Evolutionary conservation across 2,797 vertebrate species (phyloP).

Genomic region (Lycodopsis pacificus): DNA sequence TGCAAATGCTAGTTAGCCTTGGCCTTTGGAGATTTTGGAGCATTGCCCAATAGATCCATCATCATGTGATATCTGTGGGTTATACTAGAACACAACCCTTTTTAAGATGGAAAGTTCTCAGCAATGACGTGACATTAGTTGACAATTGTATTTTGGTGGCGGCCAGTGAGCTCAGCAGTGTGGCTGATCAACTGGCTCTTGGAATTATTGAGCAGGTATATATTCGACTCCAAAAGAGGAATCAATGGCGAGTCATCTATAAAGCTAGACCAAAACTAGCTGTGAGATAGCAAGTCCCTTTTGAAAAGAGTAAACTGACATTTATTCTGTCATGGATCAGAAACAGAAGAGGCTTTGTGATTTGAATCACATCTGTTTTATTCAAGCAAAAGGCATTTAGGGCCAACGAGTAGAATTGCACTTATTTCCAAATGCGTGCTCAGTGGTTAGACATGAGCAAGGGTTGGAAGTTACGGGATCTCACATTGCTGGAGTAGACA

Average conservation of each 20-base stretch:
- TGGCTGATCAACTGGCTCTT: background rate
- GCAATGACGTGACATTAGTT: background rate
- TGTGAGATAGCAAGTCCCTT: background rate
- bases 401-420: conserved; percentile 63
- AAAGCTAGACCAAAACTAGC: background rate
- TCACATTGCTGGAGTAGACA: conserved; percentile 16
- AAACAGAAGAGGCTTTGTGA: conserved; percentile 20
- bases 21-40: too few species aligned
- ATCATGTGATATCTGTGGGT: background rate
- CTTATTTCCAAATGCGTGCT: conserved; percentile 48
- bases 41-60: background rate
- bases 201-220: background rate
- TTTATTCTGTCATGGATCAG: background rate
- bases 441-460: conserved; percentile 28
- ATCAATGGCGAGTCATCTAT: background rate
- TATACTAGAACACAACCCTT: background rate
- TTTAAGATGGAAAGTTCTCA: background rate
- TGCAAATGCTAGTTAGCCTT: too few species aligned
- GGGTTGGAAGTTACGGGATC: conserved; percentile 5
- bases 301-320: background rate
- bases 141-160: background rate
- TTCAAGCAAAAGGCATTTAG: conserved; percentile 65
- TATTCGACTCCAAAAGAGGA: background rate
- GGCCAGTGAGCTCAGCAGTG: background rate
- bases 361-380: conserved; percentile 60